phyloP scores from a whole-genome alignment of 1,140 invertebrate species.

The Gyrodactylus salaris region DNA sequence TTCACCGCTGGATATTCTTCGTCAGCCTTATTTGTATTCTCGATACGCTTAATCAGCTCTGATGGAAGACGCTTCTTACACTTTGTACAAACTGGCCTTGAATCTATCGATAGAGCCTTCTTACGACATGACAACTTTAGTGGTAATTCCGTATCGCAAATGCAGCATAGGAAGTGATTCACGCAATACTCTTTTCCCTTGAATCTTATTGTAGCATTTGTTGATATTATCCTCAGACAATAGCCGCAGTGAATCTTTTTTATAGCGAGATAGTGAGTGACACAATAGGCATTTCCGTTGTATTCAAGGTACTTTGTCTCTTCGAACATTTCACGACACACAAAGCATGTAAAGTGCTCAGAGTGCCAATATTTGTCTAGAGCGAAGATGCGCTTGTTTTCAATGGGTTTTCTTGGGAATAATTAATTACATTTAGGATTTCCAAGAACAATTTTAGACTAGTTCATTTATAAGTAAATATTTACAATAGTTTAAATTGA shows the following conservation, averaged over 20 bases:
- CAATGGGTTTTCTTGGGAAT: not conserved
- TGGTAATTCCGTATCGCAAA: not conserved
- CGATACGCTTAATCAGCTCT: not conserved
- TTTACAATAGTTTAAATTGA: no score
- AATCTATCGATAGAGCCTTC: not conserved
- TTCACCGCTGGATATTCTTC: not conserved
- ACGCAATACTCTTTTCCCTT: not conserved
- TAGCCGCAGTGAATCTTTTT: not conserved
- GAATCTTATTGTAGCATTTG: not conserved
- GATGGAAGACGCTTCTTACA: not conserved
- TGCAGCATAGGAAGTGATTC: not conserved
- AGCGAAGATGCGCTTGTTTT: not conserved
- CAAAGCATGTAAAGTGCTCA: not conserved
- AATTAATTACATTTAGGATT: no score
- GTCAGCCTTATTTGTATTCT: not conserved
- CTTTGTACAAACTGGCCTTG: not conserved
- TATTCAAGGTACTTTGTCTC: not conserved
- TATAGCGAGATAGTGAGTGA: not conserved
- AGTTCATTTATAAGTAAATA: no score
- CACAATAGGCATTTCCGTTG: not conserved
- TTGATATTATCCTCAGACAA: not conserved
- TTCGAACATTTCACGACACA: not conserved
- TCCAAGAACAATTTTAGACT: no score
- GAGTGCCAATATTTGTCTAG: not conserved
- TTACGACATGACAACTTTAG: not conserved